Evolutionary conservation across 2,888 invertebrate species (phyloP).

Genomic region (Dicycla oo): DNA sequence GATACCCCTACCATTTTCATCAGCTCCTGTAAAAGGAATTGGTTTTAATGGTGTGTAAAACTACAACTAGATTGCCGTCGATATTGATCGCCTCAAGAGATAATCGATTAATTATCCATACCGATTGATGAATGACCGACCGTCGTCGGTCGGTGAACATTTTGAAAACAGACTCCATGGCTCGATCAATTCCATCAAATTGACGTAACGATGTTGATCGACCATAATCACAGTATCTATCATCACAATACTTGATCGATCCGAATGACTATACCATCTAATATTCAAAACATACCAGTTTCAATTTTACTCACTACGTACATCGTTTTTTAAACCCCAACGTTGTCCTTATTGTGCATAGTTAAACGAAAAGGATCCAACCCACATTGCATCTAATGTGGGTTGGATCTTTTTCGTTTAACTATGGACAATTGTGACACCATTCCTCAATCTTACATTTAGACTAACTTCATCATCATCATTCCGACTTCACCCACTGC

Average conservation of each 20-base stretch:
- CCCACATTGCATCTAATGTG: too few species aligned
- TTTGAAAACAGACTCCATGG: neutral
- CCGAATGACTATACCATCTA: neutral
- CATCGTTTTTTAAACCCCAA: neutral
- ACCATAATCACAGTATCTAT: neutral
- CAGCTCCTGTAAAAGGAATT: slow-evolving; percentile 90
- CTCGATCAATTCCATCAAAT: too few species aligned
- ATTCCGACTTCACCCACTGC: too few species aligned
- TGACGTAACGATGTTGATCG: neutral
- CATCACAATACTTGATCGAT: neutral
- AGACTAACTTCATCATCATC: neutral
- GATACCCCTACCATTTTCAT: slow-evolving; percentile 95
- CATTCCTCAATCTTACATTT: neutral
- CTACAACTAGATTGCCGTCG: neutral
- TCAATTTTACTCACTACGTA: neutral
- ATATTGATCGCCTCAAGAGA: neutral
- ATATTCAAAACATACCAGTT: neutral
- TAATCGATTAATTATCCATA: neutral
- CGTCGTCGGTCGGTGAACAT: neutral
- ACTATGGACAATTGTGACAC: neutral
- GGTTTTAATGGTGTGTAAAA: neutral
- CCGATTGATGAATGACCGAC: neutral
- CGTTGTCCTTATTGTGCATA: too few species aligned
- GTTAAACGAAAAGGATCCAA: too few species aligned
- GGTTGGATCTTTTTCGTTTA: too few species aligned